Evolutionary conservation across 1,140 invertebrate genomes (phyloP).

Genomic region (Araneus ventricosus): DNA sequence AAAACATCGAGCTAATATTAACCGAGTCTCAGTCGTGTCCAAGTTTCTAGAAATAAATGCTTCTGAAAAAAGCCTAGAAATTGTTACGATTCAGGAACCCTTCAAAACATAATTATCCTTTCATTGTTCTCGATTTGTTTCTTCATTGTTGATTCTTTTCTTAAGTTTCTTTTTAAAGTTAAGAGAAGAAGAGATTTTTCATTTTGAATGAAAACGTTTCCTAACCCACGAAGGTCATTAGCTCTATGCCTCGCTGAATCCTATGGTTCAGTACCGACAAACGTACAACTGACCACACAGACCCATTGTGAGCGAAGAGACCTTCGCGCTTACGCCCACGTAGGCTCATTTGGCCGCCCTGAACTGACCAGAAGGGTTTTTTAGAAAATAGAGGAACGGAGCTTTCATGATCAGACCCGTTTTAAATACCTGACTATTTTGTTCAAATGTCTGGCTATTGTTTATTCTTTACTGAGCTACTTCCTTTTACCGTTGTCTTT

Average conservation of each 20-base stretch:
- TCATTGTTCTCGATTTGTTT: constrained; percentile 4
- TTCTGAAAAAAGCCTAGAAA: neutral
- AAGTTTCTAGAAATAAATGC: neutral
- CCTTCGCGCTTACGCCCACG: constrained; percentile 11
- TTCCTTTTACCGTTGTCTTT: neutral
- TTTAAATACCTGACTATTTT: neutral
- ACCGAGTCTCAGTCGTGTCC: neutral
- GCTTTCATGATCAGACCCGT: neutral
- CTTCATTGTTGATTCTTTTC: constrained; percentile 26
- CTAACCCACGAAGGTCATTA: constrained; percentile 29
- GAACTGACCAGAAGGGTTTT: neutral
- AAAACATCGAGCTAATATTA: neutral
- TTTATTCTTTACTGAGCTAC: neutral
- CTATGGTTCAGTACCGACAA: constrained; percentile 15
- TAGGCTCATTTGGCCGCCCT: neutral
- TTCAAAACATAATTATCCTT: neutral
- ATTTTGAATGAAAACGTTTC: constrained; percentile 18
- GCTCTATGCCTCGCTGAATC: constrained; percentile 21
- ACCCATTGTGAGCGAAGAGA: neutral
- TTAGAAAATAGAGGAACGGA: neutral
- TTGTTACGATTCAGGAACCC: neutral
- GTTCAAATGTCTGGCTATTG: neutral
- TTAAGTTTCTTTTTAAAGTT: neutral
- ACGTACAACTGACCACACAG: constrained; percentile 6
- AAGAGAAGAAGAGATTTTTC: neutral